phyloP scores from a whole-genome alignment of 2,797 vertebrate species.

The Mus minutoides region DNA sequence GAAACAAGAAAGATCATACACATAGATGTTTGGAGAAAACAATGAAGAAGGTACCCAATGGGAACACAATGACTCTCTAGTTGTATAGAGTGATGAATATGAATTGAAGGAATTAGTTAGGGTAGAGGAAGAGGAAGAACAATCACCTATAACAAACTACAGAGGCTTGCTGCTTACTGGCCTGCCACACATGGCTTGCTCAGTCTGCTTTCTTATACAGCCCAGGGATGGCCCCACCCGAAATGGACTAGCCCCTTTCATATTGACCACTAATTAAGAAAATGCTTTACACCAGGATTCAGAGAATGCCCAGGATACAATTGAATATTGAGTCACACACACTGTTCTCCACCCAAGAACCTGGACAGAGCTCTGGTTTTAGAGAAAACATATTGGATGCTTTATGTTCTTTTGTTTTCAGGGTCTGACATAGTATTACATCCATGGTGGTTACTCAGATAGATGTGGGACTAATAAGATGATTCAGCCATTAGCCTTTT shows the following conservation, averaged over 20 bases:
- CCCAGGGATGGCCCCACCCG: background rate
- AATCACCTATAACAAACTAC: background rate
- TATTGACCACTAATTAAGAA: background rate
- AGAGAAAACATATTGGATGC: background rate
- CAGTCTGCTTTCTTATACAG: background rate
- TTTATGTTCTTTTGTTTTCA: background rate
- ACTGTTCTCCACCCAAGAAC: background rate
- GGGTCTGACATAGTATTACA: background rate
- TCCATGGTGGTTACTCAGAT: background rate
- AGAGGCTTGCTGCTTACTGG: background rate
- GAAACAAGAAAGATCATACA: background rate
- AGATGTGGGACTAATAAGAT: background rate
- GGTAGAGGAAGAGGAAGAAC: background rate
- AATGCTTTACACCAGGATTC: background rate
- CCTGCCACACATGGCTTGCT: background rate
- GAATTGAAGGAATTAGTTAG: constrained; percentile 14
- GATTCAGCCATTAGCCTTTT: background rate
- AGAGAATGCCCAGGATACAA: background rate
- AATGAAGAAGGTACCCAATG: constrained; percentile 2
- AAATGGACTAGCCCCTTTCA: background rate
- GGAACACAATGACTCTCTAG: background rate
- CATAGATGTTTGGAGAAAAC: constrained; percentile 14
- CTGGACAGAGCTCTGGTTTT: background rate
- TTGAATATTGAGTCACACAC: background rate
- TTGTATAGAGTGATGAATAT: background rate